Base-by-base conservation (phyloP, 2,113 vertebrate species). In the Excalfactoria chinensis region DNA sequence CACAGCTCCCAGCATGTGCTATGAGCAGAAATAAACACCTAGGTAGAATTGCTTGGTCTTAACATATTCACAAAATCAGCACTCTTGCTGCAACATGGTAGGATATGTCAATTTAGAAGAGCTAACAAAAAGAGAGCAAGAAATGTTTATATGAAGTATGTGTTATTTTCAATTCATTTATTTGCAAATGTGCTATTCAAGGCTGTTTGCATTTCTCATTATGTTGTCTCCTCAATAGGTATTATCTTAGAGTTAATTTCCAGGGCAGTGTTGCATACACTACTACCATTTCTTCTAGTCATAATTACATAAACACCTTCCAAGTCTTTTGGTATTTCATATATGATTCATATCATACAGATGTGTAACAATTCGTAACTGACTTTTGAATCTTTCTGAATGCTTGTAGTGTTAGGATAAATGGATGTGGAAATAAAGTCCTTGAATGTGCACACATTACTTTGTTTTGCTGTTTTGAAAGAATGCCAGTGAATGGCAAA, bases 21-120 rank as follows among this genome's bases (percentile, higher is more conserved):
- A 35, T 46, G 82, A 55, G 49, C 55, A 95, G 51, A 74, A 90
- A 76, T 76, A 80, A 89, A 89, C 23, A 89, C 66, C 41, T 90
- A 46, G 16, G 26, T 9, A 71, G 66, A 81, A 35, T 51, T 86
- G 69, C 53, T 82, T 79, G 17, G 8, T 55, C 41, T 73, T 87
- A 85, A 55, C 73, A 40, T 73, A 46, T 83, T 84, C 18, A 17
- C 60, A 83, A 85, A 85, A 46, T 8, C 85, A 62, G 26, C 49
- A 68, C 9, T 76, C 6, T 0, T 46, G 15, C 71, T 74, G 34
- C 48, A 83, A 7, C 26, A 21, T 58, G 32, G 55, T 13, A n/a
- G 19, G 55, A 58, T n/a, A 19, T 58, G 55, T 58, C 55, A 58
- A 58, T 58, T 58, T 58, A 20, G 30, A n/a, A 32, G 55, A 58